Evolutionary conservation across 2,113 vertebrate genomes (phyloP).

Genomic region (Tylochromis polylepis): DNA sequence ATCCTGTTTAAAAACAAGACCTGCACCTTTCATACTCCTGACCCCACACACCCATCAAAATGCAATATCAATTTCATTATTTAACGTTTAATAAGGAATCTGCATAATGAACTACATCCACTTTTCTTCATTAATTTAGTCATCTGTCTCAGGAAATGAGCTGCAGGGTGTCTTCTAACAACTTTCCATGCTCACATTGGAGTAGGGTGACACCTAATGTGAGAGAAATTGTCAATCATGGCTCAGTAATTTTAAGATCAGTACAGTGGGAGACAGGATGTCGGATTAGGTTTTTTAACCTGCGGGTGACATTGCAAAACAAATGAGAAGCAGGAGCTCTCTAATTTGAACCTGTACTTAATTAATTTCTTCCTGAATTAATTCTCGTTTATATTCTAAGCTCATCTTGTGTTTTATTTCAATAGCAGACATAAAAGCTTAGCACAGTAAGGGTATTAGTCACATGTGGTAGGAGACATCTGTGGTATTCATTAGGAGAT

Average conservation of each 20-base stretch:
- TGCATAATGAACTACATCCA: conserved; percentile 12
- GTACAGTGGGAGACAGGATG: background rate
- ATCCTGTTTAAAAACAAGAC: background rate
- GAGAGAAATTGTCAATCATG: conserved; percentile 24
- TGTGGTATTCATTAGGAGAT: background rate
- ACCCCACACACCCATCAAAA: background rate
- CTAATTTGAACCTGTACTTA: background rate
- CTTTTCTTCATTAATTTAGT: conserved; percentile 11
- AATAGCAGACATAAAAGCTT: background rate
- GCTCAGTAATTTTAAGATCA: conserved; percentile 13
- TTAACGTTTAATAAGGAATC: background rate
- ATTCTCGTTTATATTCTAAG: background rate
- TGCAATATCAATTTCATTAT: background rate
- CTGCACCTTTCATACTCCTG: background rate
- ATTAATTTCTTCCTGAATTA: background rate
- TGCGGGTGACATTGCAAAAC: background rate
- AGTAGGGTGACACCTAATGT: background rate
- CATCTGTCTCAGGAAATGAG: background rate
- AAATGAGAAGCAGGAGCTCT: background rate
- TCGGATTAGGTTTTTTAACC: background rate
- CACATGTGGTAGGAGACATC: background rate
- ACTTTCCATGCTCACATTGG: background rate
- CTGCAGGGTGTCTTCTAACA: conserved; percentile 17
- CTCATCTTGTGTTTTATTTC: background rate
- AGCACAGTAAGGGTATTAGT: background rate